Conservation (phyloP, 2,888 invertebrate species). For the Apodemia mormo region DNA sequence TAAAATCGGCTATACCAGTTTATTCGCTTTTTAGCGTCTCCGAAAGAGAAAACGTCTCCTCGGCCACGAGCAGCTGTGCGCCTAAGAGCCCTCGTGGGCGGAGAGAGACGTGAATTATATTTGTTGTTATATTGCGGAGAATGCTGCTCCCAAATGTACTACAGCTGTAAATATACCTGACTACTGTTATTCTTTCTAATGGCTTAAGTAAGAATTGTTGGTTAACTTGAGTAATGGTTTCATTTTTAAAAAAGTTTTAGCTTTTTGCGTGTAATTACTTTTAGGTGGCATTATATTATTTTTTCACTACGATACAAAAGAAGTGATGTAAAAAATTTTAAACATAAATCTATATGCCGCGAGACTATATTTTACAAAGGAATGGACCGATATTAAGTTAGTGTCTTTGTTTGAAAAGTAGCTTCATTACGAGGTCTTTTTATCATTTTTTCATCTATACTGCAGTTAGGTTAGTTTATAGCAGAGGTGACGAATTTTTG, state of each 20-base stretch:
- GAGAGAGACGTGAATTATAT: conserved; percentile 38
- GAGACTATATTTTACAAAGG: background rate
- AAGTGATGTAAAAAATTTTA: background rate
- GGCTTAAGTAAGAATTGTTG: conserved; percentile 16
- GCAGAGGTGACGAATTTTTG: too few species aligned
- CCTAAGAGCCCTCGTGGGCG: conserved; percentile 40
- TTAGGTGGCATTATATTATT: background rate
- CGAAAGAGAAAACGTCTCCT: conserved; percentile 60
- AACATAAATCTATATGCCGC: background rate
- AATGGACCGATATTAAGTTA: background rate
- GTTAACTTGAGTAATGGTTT: conserved; percentile 1
- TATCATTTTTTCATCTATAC: too few species aligned
- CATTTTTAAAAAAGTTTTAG: background rate
- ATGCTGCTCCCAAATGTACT: conserved; percentile 14
- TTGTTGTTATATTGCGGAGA: conserved; percentile 35
- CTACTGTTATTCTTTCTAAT: conserved; percentile 15
- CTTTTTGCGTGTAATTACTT: background rate
- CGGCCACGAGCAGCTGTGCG: conserved; percentile 38
- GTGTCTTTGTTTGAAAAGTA: background rate
- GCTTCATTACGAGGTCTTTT: too few species aligned
- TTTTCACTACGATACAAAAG: too few species aligned
- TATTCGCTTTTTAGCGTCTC: conserved; percentile 74
- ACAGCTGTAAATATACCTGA: conserved; percentile 16
- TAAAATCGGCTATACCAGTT: conserved; percentile 64
- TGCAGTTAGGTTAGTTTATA: too few species aligned